phyloP scores from a whole-genome alignment of 2,888 invertebrate species.

The Hypomecis atomaria region DNA sequence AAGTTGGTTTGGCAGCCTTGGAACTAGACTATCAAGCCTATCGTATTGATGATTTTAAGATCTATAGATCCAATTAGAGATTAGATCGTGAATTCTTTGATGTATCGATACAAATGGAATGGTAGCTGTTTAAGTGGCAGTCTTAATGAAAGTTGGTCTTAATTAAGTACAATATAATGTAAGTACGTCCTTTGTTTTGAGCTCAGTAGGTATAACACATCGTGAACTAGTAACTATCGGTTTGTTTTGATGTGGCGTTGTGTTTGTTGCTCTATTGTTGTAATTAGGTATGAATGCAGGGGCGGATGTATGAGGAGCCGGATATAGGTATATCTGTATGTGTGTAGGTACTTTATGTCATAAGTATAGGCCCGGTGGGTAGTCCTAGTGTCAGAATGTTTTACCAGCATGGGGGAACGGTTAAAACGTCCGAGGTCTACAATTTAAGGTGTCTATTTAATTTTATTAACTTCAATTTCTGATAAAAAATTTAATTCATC shows the following conservation, averaged over 20 bases:
- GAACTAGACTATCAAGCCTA: slow-evolving; percentile 16
- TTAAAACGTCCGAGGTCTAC: no score
- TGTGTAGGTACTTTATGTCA: no score
- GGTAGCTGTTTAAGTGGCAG: slow-evolving; percentile 13
- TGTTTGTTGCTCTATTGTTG: background rate
- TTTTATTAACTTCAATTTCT: no score
- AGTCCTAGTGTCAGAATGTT: no score
- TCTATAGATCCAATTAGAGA: slow-evolving; percentile 23
- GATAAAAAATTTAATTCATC: no score
- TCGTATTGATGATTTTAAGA: slow-evolving; percentile 16
- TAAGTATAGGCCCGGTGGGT: no score
- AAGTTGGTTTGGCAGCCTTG: slow-evolving; percentile 8
- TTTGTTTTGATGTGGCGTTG: background rate
- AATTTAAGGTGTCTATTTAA: no score
- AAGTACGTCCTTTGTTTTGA: background rate
- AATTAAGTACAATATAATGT: slow-evolving; percentile 11
- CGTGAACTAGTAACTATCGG: background rate
- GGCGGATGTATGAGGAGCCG: no score
- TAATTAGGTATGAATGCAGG: no score
- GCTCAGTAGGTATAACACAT: background rate
- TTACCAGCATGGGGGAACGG: no score
- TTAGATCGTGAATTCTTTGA: slow-evolving; percentile 22
- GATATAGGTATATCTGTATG: no score
- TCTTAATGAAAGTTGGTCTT: slow-evolving; percentile 16
- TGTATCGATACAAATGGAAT: slow-evolving; percentile 16